These are phyloP conservation scores for Heterotis niloticus DNA, from an alignment of 2,113 vertebrate species.

Conservation along the genomic window DNA sequence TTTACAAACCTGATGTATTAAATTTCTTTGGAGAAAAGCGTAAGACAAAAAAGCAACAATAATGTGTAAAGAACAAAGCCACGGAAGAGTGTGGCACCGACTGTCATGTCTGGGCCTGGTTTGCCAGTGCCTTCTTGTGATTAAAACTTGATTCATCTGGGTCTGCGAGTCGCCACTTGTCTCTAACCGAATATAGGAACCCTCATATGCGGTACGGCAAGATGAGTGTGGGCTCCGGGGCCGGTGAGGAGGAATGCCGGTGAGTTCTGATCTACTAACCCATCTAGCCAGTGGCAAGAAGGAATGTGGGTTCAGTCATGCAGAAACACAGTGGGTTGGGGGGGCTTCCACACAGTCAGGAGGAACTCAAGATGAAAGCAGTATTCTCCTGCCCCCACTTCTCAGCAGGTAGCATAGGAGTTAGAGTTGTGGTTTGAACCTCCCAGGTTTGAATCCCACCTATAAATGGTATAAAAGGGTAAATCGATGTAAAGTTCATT, in stretches of 20 bases:
- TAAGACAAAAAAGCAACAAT: too few relatives aligned
- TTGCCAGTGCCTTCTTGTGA: constrained; percentile 6
- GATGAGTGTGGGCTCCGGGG: not conserved
- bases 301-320: not conserved
- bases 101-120: constrained; percentile 32
- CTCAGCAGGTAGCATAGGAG: too few relatives aligned
- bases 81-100: not conserved
- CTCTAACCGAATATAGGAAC: not conserved
- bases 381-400: too few relatives aligned
- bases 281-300: not conserved
- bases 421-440: too few relatives aligned
- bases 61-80: constrained; percentile 19
- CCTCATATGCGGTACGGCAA: not conserved
- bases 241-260: not conserved
- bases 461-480: too few relatives aligned
- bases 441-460: too few relatives aligned
- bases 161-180: constrained; percentile 16
- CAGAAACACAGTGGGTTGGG: not conserved
- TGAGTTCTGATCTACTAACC: not conserved
- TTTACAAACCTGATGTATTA: too few relatives aligned
- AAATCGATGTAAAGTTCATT: too few relatives aligned
- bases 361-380: not conserved
- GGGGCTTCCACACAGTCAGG: not conserved
- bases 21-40: too few relatives aligned
- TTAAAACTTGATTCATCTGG: constrained; percentile 49